Base-by-base conservation (phyloP, 1,140 invertebrate species). In the Penaeus indicus region DNA sequence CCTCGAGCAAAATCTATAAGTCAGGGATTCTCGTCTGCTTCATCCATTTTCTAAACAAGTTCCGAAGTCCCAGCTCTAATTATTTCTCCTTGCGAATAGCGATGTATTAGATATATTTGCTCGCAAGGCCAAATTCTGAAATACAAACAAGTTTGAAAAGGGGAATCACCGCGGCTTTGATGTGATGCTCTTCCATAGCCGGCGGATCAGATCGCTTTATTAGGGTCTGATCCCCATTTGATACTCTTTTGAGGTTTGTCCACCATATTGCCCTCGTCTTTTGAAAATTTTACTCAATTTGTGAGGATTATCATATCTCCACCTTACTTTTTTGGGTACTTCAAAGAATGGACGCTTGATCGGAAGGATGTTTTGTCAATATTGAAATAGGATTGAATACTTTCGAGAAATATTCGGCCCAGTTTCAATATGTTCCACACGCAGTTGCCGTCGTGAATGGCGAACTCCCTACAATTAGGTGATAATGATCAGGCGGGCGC, bases 201-300 rank as follows among this genome's bases (percentile, higher is more conserved):
- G 61, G 77, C 54, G 86, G 86, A 87, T 87, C 79, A 87, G 86
- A 87, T 87, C 86, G 86, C 64, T 82, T 87, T 87, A 87, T 87
- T 87, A 87, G 80, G 63, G 86, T 82, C 79, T 87, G 78, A 87
- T 80, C 86, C 86, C 86, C 64, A 72, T 87, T 87, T 87, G 86
- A 87, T 87, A 87, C 86, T 87, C 86, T 87, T 87, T 87, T 87
- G 78, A 87, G 86, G 78, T 87, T 72, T 87, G 86, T 87, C 86
- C 86, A 69, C 86, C 86, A 87, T 87, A 87, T 87, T 87, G 86
- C 42, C 61, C 85, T 22, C 85, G 54, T 87, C 86, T 87, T 87
- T 82, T 87, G 79, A 87, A 61, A 61, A 75, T 82, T 82, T 87
- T 87, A 87, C 79, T 87, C 86, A 87, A 87, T 87, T 87, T 87